Base-by-base conservation (phyloP, 2,888 invertebrate genomes). In the Chouioia cunea region DNA sequence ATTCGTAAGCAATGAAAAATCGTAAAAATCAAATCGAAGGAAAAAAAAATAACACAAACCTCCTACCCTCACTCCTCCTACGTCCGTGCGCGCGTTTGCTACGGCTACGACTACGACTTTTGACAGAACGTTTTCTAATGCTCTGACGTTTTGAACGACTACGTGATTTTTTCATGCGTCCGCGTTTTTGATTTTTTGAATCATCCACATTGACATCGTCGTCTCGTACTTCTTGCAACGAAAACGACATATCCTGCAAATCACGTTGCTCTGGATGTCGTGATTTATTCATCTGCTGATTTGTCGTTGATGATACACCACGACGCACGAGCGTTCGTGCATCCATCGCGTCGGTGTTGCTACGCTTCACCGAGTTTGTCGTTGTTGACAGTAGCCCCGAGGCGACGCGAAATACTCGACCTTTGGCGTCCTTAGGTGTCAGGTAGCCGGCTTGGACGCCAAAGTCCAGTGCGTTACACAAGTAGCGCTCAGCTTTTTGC, bases 371-470 rank as follows among this genome's bases (percentile, higher is more conserved):
- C 36, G 36, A 36, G 36, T 12, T 6, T 6, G 12, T 62, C 0
- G 15, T 2, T 1, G n/a, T 22, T 6, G 67, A 58, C 53, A 76
- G 58, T 1, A 82, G 74, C 0, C 79, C 78, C 8, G 80, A 77
- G 0, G 81, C 78, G 14, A 82, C 79, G 1, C 76, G 78, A 1
- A 82, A 62, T 3, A 81, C 69, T 47, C 71, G 76, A 53, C 72
- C 76, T 43, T 75, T 71, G 0, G 71, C n/a, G 36, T 79, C 77
- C 43, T 77, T 74, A 0, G 78, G 78, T 14, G 77, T 73, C 18
- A 82, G 73, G 52, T 78, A 82, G 10, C 80, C 80, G 0, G 78
- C 76, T 3, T 80, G 76, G 4, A 81, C 70, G 1, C 79, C 82
- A 47, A 80, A 80, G 14, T 79, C 73, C 4, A 82, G 67, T 12